phyloP scores from a whole-genome alignment of 2,888 invertebrate genomes.

The Nomada fucata region DNA sequence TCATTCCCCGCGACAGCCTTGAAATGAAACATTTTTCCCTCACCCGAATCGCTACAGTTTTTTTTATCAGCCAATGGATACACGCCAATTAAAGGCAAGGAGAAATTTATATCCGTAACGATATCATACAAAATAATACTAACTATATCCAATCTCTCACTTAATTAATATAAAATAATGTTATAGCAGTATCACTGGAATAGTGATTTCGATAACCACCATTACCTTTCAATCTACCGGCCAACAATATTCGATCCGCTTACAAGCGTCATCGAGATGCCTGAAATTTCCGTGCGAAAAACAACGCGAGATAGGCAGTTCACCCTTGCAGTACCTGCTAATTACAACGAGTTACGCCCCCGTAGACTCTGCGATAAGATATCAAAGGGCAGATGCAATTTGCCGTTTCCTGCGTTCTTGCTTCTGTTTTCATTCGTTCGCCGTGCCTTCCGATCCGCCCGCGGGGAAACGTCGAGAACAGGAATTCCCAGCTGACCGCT shows the following conservation, averaged over 20 bases:
- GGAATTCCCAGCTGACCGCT: slow-evolving; percentile 5
- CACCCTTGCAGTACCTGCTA: background rate
- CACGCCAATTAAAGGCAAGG: no score
- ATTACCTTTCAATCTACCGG: no score
- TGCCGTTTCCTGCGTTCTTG: slow-evolving; percentile 30
- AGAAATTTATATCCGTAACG: no score
- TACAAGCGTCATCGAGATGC: background rate
- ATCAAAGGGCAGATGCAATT: slow-evolving; percentile 39
- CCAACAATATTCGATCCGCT: background rate
- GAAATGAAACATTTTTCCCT: no score
- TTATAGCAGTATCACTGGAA: no score
- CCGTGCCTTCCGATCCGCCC: background rate
- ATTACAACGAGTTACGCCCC: slow-evolving; percentile 26
- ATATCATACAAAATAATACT: no score
- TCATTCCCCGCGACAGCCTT: no score
- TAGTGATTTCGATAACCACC: no score
- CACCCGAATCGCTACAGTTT: no score
- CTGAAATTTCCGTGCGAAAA: background rate
- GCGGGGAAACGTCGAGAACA: background rate
- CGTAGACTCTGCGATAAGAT: slow-evolving; percentile 18
- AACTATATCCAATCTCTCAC: no score
- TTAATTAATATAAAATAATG: no score
- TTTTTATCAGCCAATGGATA: no score
- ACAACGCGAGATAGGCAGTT: background rate
- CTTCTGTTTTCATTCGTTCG: slow-evolving; percentile 22